Conservation (phyloP, 2,113 vertebrate genomes). For the Hippolais icterina region DNA sequence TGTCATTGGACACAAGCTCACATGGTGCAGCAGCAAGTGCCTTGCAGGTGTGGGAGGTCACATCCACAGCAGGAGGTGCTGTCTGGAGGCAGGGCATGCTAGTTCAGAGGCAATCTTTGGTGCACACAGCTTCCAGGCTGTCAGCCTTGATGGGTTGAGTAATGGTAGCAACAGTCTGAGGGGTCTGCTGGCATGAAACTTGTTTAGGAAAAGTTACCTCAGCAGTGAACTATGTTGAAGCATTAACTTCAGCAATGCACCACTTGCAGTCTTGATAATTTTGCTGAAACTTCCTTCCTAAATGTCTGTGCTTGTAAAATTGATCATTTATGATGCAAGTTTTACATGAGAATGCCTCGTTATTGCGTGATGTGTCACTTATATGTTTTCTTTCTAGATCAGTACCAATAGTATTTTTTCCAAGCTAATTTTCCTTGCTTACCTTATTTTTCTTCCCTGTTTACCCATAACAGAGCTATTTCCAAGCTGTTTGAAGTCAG, state of each 20-base stretch:
- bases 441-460: neutral
- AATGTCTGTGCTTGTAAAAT: neutral
- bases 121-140: neutral
- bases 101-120: neutral
- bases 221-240: neutral
- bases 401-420: neutral
- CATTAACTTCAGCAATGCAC: neutral
- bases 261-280: neutral
- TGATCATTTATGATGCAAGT: neutral
- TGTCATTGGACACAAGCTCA: neutral
- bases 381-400: neutral
- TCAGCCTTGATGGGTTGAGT: fast-evolving
- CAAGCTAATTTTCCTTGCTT: neutral
- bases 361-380: neutral
- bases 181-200: neutral
- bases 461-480: neutral
- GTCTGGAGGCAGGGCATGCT: neutral
- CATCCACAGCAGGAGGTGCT: neutral
- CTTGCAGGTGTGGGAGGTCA: neutral
- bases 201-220: neutral
- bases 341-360: neutral
- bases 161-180: neutral
- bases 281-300: neutral
- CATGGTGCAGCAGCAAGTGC: fast-evolving
- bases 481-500: neutral